Conservation (phyloP, 2,113 vertebrate genomes). For the Stigmatopora argus region DNA sequence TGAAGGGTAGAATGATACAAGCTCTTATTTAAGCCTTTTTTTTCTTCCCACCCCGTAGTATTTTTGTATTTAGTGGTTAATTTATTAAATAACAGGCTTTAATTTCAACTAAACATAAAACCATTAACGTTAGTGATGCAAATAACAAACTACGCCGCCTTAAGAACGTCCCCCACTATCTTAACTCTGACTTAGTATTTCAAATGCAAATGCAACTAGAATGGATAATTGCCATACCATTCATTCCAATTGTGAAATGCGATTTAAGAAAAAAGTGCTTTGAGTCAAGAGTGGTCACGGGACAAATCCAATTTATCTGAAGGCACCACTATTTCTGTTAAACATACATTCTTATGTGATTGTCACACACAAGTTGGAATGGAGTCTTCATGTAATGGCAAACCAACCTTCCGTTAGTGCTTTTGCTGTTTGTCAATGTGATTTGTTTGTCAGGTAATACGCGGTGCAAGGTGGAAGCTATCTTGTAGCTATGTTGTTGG, state of each 20-base stretch:
- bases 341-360: background rate
- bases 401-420: background rate
- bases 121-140: background rate
- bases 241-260: background rate
- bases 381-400: background rate
- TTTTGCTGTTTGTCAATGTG: background rate
- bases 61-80: background rate
- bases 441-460: background rate
- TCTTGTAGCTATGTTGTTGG: slow-evolving; percentile 3
- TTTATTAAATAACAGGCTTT: background rate
- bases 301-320: background rate
- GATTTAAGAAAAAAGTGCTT: background rate
- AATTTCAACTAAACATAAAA: background rate
- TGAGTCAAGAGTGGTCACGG: background rate
- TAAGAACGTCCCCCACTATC: background rate
- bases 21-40: background rate
- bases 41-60: background rate
- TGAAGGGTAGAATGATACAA: background rate
- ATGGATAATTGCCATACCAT: background rate
- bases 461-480: background rate
- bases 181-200: background rate
- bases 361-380: background rate
- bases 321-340: background rate
- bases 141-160: background rate
- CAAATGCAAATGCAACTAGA: background rate